phyloP scores from a whole-genome alignment of 1,140 invertebrate genomes.

The Cyclina sinensis region DNA sequence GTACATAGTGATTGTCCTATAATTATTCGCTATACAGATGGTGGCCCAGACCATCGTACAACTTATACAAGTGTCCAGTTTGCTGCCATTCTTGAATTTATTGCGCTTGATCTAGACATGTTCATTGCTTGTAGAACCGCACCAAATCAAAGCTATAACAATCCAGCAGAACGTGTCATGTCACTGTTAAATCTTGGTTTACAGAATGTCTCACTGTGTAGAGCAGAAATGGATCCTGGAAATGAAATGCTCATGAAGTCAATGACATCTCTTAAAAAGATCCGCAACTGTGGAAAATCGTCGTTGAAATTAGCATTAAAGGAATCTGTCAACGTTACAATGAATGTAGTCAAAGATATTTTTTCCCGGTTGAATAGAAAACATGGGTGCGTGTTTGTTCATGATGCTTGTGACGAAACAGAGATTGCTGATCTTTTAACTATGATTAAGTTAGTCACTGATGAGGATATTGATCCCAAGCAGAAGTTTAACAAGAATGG shows the following conservation, averaged over 20 bases:
- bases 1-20: neutral
- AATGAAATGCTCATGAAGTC: slow-evolving; percentile 42
- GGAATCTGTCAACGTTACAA: neutral
- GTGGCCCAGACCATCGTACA: slow-evolving; percentile 67
- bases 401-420: neutral
- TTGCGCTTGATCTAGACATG: slow-evolving; percentile 64
- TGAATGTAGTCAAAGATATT: neutral
- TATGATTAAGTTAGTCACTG: neutral
- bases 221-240: neutral
- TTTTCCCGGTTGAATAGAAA: slow-evolving; percentile 19
- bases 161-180: slow-evolving; percentile 65
- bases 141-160: slow-evolving; percentile 56
- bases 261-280: neutral
- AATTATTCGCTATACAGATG: slow-evolving; percentile 54
- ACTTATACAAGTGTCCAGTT: slow-evolving; percentile 64
- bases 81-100: slow-evolving; percentile 41
- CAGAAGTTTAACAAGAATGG: neutral
- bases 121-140: slow-evolving; percentile 58
- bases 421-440: neutral
- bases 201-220: slow-evolving; percentile 57
- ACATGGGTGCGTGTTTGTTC: neutral
- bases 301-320: neutral
- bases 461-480: neutral
- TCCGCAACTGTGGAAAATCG: slow-evolving; percentile 12
- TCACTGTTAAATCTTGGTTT: slow-evolving; percentile 60